Evolutionary conservation across 2,888 invertebrate species (phyloP).

Genomic region (Amaurobius ferox): DNA sequence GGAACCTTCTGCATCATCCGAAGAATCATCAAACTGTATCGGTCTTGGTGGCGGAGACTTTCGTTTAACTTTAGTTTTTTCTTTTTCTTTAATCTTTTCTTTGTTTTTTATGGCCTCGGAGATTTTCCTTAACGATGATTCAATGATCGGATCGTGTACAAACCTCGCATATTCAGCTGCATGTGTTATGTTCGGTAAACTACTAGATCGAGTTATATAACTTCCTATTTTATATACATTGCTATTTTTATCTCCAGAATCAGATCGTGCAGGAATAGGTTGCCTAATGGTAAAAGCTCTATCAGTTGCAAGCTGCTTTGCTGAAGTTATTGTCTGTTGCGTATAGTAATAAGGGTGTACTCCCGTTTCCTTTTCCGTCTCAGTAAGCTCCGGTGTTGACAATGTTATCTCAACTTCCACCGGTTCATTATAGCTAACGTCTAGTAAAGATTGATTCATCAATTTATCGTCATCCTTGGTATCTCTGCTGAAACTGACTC

Average conservation of each 20-base stretch:
- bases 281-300: constrained; percentile 31
- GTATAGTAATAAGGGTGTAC: constrained; percentile 61
- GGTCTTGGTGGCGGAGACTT: constrained; percentile 42
- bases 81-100: constrained; percentile 34
- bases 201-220: constrained; percentile 24
- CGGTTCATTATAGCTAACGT: constrained; percentile 25
- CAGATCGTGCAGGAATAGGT: constrained; percentile 18
- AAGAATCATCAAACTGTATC: background rate
- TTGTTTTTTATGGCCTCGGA: constrained; percentile 35
- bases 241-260: constrained; percentile 40
- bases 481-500: constrained; percentile 54
- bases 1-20: background rate
- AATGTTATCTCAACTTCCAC: constrained; percentile 55
- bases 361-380: constrained; percentile 49
- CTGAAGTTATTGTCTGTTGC: constrained; percentile 42
- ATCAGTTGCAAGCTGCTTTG: constrained; percentile 23
- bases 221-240: background rate
- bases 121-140: constrained; percentile 36
- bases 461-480: constrained; percentile 45
- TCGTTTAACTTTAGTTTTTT: constrained; percentile 11
- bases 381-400: constrained; percentile 60
- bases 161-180: constrained; percentile 14
- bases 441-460: constrained; percentile 33
- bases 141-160: constrained; percentile 34
- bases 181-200: constrained; percentile 48